Percentiles rank a stretch among this genome's conserved stretches.
Evolutionary conservation across 2,888 invertebrate species (phyloP).

Genomic region (Panopea generosa): DNA sequence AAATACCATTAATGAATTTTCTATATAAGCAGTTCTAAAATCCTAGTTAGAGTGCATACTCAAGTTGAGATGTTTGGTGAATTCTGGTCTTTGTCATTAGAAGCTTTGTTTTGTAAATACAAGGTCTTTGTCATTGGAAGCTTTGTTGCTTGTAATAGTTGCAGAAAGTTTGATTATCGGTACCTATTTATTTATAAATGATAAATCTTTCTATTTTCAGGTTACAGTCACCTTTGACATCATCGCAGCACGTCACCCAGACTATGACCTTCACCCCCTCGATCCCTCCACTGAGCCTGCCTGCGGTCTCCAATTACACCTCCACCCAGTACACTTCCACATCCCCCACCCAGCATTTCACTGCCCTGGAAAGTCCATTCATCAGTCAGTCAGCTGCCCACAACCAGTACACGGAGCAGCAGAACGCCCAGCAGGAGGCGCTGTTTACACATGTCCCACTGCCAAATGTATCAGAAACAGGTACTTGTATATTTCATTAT

Average conservation of each 20-base stretch:
- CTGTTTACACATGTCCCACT: conserved; percentile 47
- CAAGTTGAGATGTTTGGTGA: too few relatives aligned
- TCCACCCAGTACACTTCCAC: conserved; percentile 16
- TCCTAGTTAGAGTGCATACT: too few relatives aligned
- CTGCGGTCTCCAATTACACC: conserved; percentile 30
- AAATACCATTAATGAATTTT: too few relatives aligned
- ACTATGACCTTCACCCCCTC: conserved; percentile 27
- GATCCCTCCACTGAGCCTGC: conserved; percentile 28
- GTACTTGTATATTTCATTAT: conserved; percentile 11
- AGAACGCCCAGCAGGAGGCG: conserved; percentile 25
- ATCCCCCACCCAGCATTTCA: conserved; percentile 26
- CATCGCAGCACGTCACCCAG: conserved; percentile 9
- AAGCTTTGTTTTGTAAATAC: too few relatives aligned
- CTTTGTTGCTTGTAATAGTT: too few relatives aligned
- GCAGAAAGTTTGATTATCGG: too few relatives aligned
- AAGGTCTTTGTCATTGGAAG: too few relatives aligned
- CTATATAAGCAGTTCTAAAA: too few relatives aligned
- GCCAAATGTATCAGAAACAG: conserved; percentile 25
- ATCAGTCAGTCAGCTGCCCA: conserved; percentile 39
- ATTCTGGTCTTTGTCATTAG: too few relatives aligned
- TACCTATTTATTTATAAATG: too few relatives aligned
- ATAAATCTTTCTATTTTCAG: conserved; percentile 14
- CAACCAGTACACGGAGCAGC: conserved; percentile 25
- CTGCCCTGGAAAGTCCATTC: conserved; percentile 36
- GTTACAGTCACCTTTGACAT: conserved; percentile 39